Base-by-base conservation (phyloP, 1,140 invertebrate species). In the Drosophila kohkoa region DNA sequence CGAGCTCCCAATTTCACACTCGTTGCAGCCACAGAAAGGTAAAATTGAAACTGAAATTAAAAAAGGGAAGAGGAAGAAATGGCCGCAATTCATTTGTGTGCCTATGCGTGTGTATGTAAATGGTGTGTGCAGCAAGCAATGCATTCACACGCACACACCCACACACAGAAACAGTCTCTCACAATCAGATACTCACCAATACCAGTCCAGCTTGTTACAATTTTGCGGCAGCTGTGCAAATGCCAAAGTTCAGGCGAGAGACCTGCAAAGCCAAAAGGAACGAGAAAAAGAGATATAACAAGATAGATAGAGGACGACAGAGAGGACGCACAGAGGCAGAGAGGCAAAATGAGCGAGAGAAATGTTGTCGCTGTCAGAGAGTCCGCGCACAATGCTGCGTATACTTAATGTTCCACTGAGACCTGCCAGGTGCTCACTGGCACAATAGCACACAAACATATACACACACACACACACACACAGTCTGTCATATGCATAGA, bases 1-100 rank as follows among this genome's bases (percentile, higher is more conserved):
- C 35, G 35, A 10, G 38, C 28, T 5, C 38, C 28, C 55, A 8
- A 49, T 10, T n/a, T 35, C 11, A 13, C 63, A 45, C 16, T 11
- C n/a, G 15, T 35, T 15, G 52, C 48, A 45, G 57, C 73, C 30
- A 48, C 45, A 25, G 38, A 52, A 64, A 75, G 64, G 68, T 73
- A 55, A 68, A 79, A 79, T 73, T 68, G 74, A 59, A 77, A 64
- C 75, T 68, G 54, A 79, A 79, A 79, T 77, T 79, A 77, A 72
- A 73, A 79, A 74, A 62, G 5, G 15, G 2, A 75, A 45, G 30
- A 58, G 38, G 55, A 57, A 71, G 41, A 62, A 69, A 59, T 62
- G 16, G 49, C 48, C 46, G 54, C 68, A 64, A 64, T 72, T 66
- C 11, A 32, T 66, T 66, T 65, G 28, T 32, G 32, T 51, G 46